Percentiles rank a stretch among this genome's conserved stretches.
phyloP scores from a whole-genome alignment of 2,888 invertebrate genomes.

The Callosobruchus maculatus region DNA sequence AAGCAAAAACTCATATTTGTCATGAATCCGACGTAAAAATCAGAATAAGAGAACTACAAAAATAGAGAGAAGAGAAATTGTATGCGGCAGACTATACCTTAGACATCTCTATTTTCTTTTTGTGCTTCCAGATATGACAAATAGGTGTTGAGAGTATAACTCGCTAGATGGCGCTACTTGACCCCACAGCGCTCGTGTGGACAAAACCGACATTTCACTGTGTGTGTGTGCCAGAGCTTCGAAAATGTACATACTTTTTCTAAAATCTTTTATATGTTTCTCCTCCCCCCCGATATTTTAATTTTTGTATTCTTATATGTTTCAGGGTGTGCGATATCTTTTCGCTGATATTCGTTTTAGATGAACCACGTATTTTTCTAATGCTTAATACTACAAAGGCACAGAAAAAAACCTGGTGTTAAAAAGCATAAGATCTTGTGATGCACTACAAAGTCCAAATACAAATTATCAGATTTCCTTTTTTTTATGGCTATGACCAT shows the following conservation, averaged over 20 bases:
- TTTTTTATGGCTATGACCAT: too few relatives aligned
- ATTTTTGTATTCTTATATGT: background rate
- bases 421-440: too few relatives aligned
- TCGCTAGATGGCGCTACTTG: constrained; percentile 34
- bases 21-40: background rate
- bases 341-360: background rate
- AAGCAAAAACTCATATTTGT: constrained; percentile 27
- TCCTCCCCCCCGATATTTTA: background rate
- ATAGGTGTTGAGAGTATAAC: constrained; percentile 41
- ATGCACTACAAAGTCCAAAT: too few relatives aligned
- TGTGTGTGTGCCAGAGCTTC: constrained; percentile 25
- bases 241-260: constrained; percentile 29
- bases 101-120: constrained; percentile 51
- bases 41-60: background rate
- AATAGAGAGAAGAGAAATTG: background rate
- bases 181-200: constrained; percentile 22
- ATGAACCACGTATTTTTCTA: background rate
- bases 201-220: constrained; percentile 10
- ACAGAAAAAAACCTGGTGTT: too few relatives aligned
- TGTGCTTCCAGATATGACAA: constrained; percentile 50
- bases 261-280: constrained; percentile 16
- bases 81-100: constrained; percentile 23
- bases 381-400: background rate
- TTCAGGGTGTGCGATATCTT: background rate
- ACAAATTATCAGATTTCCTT: too few relatives aligned